Evolutionary conservation across 2,888 invertebrate genomes (phyloP).

Genomic region (Trypoxylon attenuatum): DNA sequence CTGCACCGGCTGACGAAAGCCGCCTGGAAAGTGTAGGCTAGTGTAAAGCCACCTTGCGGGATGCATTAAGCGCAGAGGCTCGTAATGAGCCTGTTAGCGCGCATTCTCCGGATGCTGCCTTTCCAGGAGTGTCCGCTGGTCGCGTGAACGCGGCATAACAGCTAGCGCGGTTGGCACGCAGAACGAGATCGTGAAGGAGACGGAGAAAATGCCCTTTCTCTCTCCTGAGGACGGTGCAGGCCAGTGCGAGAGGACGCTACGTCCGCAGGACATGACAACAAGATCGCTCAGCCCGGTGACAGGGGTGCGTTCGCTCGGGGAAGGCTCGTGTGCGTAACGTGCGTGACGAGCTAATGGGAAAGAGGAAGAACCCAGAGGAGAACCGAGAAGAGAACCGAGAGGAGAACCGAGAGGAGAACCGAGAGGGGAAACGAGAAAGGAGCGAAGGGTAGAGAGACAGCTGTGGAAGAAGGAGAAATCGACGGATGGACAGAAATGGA

Average conservation of each 20-base stretch:
- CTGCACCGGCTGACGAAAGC: neutral
- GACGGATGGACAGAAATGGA: constrained; percentile 36
- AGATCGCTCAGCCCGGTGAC: constrained; percentile 72
- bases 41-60: too few relatives aligned
- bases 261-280: constrained; percentile 66
- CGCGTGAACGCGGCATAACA: constrained; percentile 21
- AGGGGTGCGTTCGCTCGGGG: constrained; percentile 50
- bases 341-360: constrained; percentile 27
- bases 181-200: too few relatives aligned
- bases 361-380: constrained; percentile 2
- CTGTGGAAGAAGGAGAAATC: neutral
- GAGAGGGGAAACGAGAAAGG: constrained; percentile 31
- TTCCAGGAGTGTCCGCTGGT: neutral
- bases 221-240: neutral
- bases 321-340: constrained; percentile 36
- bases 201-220: too few relatives aligned
- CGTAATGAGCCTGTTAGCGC: too few relatives aligned
- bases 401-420: neutral
- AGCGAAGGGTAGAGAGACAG: neutral
- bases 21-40: too few relatives aligned
- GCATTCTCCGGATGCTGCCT: too few relatives aligned
- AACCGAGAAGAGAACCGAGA: constrained; percentile 30
- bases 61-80: too few relatives aligned
- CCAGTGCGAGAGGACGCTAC: constrained; percentile 33
- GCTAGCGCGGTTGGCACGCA: too few relatives aligned